A percentile compares a stretch with the other conserved stretches of the same genome.
Conservation (phyloP, 2,797 vertebrate species). For the Sebastes trivittatus region DNA sequence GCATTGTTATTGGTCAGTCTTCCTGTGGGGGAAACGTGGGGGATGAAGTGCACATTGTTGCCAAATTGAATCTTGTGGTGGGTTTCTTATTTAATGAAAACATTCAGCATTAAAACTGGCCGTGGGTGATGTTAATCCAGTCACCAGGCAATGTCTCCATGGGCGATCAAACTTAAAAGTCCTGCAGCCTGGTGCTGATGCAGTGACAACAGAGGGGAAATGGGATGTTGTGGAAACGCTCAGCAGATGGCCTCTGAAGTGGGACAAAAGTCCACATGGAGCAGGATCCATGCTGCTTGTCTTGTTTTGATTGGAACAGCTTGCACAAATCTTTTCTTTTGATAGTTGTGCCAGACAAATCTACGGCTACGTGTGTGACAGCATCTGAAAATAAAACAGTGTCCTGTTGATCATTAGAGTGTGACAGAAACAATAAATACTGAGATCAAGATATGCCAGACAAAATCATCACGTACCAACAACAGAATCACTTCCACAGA, state of each 20-base stretch:
- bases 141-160: not conserved
- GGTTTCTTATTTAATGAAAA: not conserved
- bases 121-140: not conserved
- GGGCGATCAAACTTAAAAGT: not conserved
- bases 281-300: not conserved
- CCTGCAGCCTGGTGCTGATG: not conserved
- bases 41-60: not conserved
- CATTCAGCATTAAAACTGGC: not conserved
- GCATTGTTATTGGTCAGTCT: not conserved
- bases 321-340: not conserved
- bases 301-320: not conserved
- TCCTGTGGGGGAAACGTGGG: not conserved
- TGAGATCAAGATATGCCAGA: not conserved
- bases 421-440: not conserved
- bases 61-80: not conserved
- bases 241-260: slow-evolving; percentile 36
- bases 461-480: not conserved
- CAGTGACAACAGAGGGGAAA: not conserved
- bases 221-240: not conserved
- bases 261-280: slow-evolving; percentile 3
- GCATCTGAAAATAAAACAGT: not conserved
- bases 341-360: not conserved
- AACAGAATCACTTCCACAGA: not conserved
- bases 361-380: not conserved
- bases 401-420: not conserved